Percentiles rank a stretch among this genome's conserved stretches.
Evolutionary conservation across 2,888 invertebrate species (phyloP).

Genomic region (Ditula angustiorana): DNA sequence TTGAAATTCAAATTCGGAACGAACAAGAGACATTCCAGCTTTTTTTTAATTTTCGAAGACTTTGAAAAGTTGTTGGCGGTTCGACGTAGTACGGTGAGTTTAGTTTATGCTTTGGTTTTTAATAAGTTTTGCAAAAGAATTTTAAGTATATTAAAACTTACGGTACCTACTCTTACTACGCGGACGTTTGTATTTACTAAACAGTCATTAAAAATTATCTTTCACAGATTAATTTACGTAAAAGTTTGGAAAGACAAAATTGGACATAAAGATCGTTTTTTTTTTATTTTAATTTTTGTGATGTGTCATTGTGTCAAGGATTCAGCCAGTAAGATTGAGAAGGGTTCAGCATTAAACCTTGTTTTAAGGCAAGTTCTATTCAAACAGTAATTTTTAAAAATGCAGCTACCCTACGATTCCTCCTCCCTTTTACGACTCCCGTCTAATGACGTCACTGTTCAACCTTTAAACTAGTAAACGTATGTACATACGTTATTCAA

Average conservation of each 20-base stretch:
- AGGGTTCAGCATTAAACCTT: not conserved
- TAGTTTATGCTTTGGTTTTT: slow-evolving; percentile 38
- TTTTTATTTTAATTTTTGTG: not conserved
- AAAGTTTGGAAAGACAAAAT: too few species aligned
- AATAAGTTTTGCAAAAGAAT: too few species aligned
- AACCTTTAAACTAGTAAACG: not conserved
- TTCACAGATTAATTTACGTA: too few species aligned
- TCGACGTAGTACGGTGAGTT: slow-evolving; percentile 51
- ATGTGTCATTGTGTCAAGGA: not conserved
- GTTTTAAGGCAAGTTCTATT: not conserved
- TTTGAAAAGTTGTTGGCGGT: slow-evolving; percentile 36
- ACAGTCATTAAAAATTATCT: too few species aligned
- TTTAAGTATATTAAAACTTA: too few species aligned
- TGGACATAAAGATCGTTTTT: not conserved
- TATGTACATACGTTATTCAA: not conserved
- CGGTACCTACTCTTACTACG: too few species aligned
- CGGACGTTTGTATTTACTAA: too few species aligned
- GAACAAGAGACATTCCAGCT: slow-evolving; percentile 31
- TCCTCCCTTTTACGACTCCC: not conserved
- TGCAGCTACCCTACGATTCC: not conserved
- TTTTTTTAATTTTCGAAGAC: slow-evolving; percentile 29
- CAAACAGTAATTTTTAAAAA: not conserved
- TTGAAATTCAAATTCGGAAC: slow-evolving; percentile 50
- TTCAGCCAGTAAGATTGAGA: not conserved
- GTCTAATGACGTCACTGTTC: not conserved